Base-by-base conservation (phyloP, 2,797 vertebrate genomes). In the Sphaeramia orbicularis region DNA sequence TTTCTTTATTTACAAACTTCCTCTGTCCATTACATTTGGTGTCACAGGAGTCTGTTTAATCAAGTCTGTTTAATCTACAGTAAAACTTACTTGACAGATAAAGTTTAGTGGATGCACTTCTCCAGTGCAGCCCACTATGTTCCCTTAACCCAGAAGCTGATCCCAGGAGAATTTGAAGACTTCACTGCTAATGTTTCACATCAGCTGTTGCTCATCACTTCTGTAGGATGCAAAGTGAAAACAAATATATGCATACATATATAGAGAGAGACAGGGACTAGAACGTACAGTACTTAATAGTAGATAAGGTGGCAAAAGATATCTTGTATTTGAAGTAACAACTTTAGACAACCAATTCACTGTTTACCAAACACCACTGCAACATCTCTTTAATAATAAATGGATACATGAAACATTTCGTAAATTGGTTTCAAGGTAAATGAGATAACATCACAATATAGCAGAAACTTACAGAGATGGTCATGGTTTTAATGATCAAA, bases 71-170 rank as follows among this genome's bases (percentile, higher is more conserved):
- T n/a, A n/a, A n/a, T n/a, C n/a, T n/a, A n/a, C n/a, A n/a, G n/a
- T n/a, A n/a, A 14, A 7, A 21, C 32, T 19, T 70, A 38, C 35
- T 52, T n/a, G n/a, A n/a, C 21, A 49, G 19, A 43, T 12, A 41
- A 37, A 18, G 18, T 65, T 44, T 4, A 41, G 40, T 44, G 16
- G 30, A 42, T 15, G 15, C 15, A 9, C 21, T 24, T 51, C 10
- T 60, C 6, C 21, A 24, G 43, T 13, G 8, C 37, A 43, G 41
- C 15, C 27, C n/a, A 10, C 18, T 19, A 30, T 0, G 56, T 63
- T 36, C 38, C 37, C 49, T 71, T 16, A 37, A 64, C 41, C 47
- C 62, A 37, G 84, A 74, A 74, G 63, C 30, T 67, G 59, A 78
- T 53, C 40, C 30, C 42, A 18, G 45, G 40, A 68, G 72, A 72